phyloP scores from a whole-genome alignment of 2,113 vertebrate genomes.

The Anhinga anhinga region DNA sequence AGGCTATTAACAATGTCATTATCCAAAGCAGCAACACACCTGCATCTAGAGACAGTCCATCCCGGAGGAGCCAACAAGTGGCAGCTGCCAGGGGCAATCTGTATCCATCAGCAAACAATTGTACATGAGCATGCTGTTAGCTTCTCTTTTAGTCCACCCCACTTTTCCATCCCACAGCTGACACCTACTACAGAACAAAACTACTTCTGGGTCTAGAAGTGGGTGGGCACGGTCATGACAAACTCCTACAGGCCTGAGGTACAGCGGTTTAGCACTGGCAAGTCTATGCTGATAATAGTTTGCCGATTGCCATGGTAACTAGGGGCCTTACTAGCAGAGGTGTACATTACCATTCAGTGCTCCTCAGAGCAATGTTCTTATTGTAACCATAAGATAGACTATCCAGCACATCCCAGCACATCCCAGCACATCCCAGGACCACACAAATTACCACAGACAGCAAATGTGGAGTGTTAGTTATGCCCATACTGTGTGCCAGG shows the following conservation, averaged over 20 bases:
- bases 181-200: neutral
- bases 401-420: too few species aligned
- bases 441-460: neutral
- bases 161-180: neutral
- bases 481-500: rapidly evolving
- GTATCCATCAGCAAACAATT: rapidly evolving
- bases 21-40: neutral
- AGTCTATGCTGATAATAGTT: neutral
- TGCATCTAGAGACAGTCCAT: neutral
- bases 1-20: neutral
- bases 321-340: too few species aligned
- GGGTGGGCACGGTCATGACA: neutral
- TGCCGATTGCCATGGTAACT: neutral
- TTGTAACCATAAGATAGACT: rapidly evolving
- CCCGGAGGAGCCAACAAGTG: neutral
- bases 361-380: neutral
- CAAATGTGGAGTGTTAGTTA: neutral
- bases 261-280: neutral
- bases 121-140: neutral
- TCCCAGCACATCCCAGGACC: neutral
- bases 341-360: neutral
- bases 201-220: neutral
- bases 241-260: neutral
- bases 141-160: neutral
- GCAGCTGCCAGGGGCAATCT: neutral